phyloP scores from a whole-genome alignment of 2,888 invertebrate species.

The Metallyticus violacea region DNA sequence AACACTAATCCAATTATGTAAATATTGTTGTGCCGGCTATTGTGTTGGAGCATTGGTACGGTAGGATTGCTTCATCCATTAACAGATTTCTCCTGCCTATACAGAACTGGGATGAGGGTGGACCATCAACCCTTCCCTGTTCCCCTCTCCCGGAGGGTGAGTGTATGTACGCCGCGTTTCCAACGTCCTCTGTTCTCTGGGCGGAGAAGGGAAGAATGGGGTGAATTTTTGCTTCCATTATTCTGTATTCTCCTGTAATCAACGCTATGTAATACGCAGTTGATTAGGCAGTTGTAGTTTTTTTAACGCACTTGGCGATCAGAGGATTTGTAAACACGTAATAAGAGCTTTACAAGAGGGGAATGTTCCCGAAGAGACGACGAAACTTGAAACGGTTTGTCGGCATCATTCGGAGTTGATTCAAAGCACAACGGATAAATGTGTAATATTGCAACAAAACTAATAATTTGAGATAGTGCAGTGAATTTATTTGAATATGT shows the following conservation, averaged over 20 bases:
- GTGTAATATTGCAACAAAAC: too few species aligned
- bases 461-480: too few species aligned
- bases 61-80: slow-evolving; percentile 15
- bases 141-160: not conserved
- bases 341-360: too few species aligned
- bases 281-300: not conserved
- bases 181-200: not conserved
- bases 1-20: slow-evolving; percentile 19
- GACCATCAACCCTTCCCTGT: not conserved
- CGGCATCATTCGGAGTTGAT: too few species aligned
- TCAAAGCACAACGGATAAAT: too few species aligned
- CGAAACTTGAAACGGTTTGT: too few species aligned
- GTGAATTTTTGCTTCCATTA: not conserved
- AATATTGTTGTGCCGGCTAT: slow-evolving; percentile 12
- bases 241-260: slow-evolving; percentile 9
- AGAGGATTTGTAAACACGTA: not conserved
- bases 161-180: not conserved
- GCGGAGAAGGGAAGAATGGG: not conserved
- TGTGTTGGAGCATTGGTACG: slow-evolving; percentile 8
- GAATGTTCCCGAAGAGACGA: too few species aligned
- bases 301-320: not conserved
- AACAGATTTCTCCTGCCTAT: slow-evolving; percentile 17
- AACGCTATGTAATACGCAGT: slow-evolving; percentile 5
- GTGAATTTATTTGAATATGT: too few species aligned
- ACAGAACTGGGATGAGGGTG: not conserved